A percentile compares a stretch with the other conserved stretches of the same genome.
Evolutionary conservation across 2,797 vertebrate genomes (phyloP).

Genomic region (Myripristis murdjan): DNA sequence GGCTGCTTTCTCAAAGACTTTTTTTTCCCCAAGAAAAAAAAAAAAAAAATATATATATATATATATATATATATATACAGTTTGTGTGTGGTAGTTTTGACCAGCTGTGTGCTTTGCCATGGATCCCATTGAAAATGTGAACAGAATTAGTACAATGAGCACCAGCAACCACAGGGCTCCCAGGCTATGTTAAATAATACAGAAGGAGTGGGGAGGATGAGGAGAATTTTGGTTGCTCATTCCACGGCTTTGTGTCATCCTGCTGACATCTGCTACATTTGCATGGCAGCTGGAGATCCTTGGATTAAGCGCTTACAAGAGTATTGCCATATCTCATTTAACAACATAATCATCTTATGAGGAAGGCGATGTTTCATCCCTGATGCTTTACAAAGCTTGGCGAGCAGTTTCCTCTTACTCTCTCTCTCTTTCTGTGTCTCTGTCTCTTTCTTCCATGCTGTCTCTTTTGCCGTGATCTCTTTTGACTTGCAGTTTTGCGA

Average conservation of each 20-base stretch:
- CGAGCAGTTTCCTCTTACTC: slow-evolving; percentile 60
- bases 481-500: slow-evolving; percentile 50
- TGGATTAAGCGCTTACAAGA: slow-evolving; percentile 85
- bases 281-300: slow-evolving; percentile 83
- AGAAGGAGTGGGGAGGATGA: slow-evolving; percentile 29
- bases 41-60: slow-evolving; percentile 43
- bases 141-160: slow-evolving; percentile 43
- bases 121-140: slow-evolving; percentile 24
- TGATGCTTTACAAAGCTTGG: slow-evolving; percentile 73
- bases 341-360: slow-evolving; percentile 85
- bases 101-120: slow-evolving; percentile 29
- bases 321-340: slow-evolving; percentile 86
- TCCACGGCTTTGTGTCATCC: slow-evolving; percentile 82
- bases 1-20: slow-evolving; percentile 37
- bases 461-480: slow-evolving; percentile 22
- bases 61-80: slow-evolving; percentile 29
- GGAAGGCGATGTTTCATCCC: slow-evolving; percentile 78
- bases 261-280: slow-evolving; percentile 85
- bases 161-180: slow-evolving; percentile 24
- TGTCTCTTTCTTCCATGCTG: neutral
- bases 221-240: slow-evolving; percentile 69
- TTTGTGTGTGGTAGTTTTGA: neutral
- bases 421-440: slow-evolving; percentile 22
- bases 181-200: slow-evolving; percentile 53
- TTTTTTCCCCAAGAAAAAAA: slow-evolving; percentile 25